Evolutionary conservation across 1,140 invertebrate genomes (phyloP).

Genomic region (Brachionus plicatilis): DNA sequence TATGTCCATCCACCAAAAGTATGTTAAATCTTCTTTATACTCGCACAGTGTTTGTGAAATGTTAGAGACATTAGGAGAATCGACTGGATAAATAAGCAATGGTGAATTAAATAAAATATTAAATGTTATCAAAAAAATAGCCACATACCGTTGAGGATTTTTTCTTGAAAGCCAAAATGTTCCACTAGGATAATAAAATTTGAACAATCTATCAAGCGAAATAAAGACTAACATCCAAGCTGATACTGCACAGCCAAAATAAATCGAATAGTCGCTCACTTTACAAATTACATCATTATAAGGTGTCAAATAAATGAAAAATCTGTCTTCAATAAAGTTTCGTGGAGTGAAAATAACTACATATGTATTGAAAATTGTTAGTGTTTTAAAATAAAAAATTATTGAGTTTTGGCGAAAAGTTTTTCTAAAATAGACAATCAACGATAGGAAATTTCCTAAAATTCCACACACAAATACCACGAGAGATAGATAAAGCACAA

Average conservation of each 20-base stretch:
- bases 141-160: neutral
- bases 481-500: neutral
- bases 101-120: neutral
- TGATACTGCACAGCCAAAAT: constrained; percentile 11
- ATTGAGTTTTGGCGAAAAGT: neutral
- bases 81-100: neutral
- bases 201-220: neutral
- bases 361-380: neutral
- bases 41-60: neutral
- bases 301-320: neutral
- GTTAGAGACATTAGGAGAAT: neutral
- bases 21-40: neutral
- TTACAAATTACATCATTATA: neutral
- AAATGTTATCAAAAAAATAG: neutral
- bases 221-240: neutral
- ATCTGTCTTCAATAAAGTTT: neutral
- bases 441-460: neutral
- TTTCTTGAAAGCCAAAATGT: neutral
- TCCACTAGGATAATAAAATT: neutral
- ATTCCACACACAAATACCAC: neutral
- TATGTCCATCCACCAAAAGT: constrained; percentile 12
- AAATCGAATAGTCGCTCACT: neutral
- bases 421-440: neutral
- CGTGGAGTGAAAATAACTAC: neutral
- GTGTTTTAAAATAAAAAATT: neutral